Percentiles rank a stretch among this genome's conserved stretches.
Conservation (phyloP, 1,140 invertebrate species). For the Neotoxoptera formosana region DNA sequence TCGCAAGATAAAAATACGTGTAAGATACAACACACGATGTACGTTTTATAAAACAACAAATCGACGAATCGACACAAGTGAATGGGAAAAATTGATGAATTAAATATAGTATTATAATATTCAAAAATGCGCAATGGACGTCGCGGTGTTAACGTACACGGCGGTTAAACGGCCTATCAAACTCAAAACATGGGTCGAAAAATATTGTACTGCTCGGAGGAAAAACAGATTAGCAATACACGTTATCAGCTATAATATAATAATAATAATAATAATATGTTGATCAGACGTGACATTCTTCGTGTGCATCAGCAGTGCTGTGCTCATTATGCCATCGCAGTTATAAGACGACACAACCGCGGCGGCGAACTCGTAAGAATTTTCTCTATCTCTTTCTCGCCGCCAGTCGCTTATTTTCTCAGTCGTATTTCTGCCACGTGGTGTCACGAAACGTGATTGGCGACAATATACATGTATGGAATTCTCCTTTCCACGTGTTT, state of each 20-base stretch:
- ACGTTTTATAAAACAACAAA: no score
- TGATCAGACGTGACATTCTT: background rate
- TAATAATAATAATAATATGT: background rate
- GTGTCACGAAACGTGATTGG: conserved; percentile 25
- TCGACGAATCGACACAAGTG: background rate
- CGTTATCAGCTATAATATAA: background rate
- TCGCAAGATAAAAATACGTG: background rate
- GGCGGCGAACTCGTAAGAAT: background rate
- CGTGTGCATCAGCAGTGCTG: no score
- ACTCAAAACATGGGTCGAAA: background rate
- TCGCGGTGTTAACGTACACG: background rate
- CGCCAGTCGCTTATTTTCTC: background rate
- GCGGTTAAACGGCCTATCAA: background rate
- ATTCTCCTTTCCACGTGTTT: background rate
- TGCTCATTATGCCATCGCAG: background rate
- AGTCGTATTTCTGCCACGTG: background rate
- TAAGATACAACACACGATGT: no score
- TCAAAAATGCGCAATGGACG: background rate
- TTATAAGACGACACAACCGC: no score
- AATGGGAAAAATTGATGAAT: background rate
- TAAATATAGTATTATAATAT: background rate
- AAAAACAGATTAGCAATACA: background rate
- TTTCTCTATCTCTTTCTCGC: background rate
- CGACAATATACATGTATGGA: background rate
- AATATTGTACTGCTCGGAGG: background rate